Evolutionary conservation across 2,888 invertebrate species (phyloP), one percentile per base, ranked within the genome.

Genomic region (Entomobrya multifasciata): DNA sequence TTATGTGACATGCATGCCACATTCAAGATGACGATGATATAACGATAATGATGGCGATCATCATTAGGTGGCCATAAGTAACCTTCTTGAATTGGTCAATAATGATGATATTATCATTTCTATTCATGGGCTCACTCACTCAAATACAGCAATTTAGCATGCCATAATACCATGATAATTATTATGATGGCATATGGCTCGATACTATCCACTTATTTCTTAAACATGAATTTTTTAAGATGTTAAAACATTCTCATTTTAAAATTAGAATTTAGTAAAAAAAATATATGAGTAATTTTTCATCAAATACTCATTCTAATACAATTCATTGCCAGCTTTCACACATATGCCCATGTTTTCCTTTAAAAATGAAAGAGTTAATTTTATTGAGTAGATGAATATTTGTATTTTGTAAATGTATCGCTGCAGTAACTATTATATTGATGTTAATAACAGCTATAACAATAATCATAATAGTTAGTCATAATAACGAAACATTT

Each of bases 391-490:
- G n/a, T n/a, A n/a, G n/a, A n/a, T n/a, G n/a, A n/a, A n/a, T n/a
- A n/a, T n/a, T n/a, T n/a, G n/a, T n/a, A n/a, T n/a, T n/a, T n/a
- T n/a, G 70, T 22, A 17, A 70, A 4, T 15, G 44, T 44, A 49
- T 49, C 44, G 67, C 67, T 44, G 62, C 44, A 65, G 49, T 70
- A 76, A 62, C 82, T 65, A 77, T 86, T 41, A 86, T 60, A 49
- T 72, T 27, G 52, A 62, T 79, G 79, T 86, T 86, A 86, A 86
- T 86, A 78, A 60, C 79, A 36, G n/a, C 52, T 44, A 78, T 86
- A 79, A 79, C 77, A 72, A 86, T 86, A 62, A 79, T 55, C 65
- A 27, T 80, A 67, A 67, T 52, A 80, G 80, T 80, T 79, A 72
- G 60, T 78, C 77, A 78, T 72, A 49, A 65, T 13, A 17, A 77